A percentile compares a stretch with the other conserved stretches of the same genome.
Conservation (phyloP, 2,113 vertebrate species). For the Pollachius pollachius region DNA sequence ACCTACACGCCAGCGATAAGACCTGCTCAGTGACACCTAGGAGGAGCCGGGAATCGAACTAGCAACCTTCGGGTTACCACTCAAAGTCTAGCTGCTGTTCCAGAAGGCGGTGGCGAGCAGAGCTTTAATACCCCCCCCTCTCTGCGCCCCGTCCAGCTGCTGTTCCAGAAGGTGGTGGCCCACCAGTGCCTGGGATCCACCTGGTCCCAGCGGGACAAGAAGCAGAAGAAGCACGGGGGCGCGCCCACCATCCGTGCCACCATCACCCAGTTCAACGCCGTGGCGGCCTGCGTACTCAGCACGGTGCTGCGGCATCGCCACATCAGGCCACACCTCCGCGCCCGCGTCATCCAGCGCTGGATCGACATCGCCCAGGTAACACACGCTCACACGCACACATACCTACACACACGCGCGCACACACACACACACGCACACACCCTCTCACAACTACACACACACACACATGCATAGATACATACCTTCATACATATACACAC, state of each 20-base stretch:
- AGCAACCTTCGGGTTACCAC: too few relatives aligned
- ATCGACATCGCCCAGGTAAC: slow-evolving; percentile 89
- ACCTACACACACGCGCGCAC: not conserved
- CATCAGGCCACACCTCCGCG: slow-evolving; percentile 83
- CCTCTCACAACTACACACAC: not conserved
- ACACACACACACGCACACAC: not conserved
- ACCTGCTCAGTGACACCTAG: not conserved
- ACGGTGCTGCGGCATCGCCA: slow-evolving; percentile 81
- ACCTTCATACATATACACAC: not conserved
- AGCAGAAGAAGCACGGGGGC: slow-evolving; percentile 85
- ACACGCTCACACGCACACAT: too few relatives aligned
- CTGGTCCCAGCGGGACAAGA: slow-evolving; percentile 91
- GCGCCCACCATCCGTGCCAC: slow-evolving; percentile 88
- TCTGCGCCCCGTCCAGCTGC: slow-evolving; percentile 66
- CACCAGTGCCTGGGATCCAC: slow-evolving; percentile 93
- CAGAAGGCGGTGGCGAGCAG: too few relatives aligned
- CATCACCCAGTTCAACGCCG: slow-evolving; percentile 90
- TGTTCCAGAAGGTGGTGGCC: slow-evolving; percentile 92
- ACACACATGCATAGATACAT: not conserved
- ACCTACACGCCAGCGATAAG: not conserved
- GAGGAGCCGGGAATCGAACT: too few relatives aligned
- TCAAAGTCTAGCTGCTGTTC: too few relatives aligned
- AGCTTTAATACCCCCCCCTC: not conserved
- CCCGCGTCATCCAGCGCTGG: slow-evolving; percentile 92
- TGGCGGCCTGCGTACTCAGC: slow-evolving; percentile 88